Evolutionary conservation across 2,797 vertebrate species (phyloP).

Genomic region (Thaleichthys pacificus): DNA sequence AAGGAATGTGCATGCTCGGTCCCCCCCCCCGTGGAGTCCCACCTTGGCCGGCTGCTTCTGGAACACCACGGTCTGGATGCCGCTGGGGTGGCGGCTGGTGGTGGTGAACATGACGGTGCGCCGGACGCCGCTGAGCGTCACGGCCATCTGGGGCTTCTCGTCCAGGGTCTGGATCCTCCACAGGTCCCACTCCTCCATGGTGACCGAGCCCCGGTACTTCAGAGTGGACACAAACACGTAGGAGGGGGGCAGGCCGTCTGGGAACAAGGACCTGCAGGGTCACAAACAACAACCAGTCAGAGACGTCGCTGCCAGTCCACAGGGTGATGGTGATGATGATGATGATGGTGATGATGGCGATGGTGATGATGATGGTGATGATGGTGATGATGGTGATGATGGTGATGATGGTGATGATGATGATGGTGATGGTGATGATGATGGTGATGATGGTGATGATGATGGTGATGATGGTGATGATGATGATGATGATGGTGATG

Average conservation of each 20-base stretch:
- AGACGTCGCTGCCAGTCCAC: no score
- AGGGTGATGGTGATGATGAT: no score
- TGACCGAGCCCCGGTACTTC: constrained; percentile 86
- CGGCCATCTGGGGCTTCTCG: constrained; percentile 89
- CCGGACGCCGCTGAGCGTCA: constrained; percentile 86
- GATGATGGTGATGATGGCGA: no score
- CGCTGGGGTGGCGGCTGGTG: constrained; percentile 79
- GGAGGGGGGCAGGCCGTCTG: constrained; percentile 95
- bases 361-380: no score
- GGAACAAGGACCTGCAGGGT: constrained; percentile 84
- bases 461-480: no score
- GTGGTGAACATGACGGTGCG: constrained; percentile 88
- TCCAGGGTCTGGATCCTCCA: constrained; percentile 91
- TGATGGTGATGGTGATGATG: no score
- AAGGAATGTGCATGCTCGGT: no score
- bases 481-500: no score
- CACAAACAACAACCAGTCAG: constrained; percentile 11
- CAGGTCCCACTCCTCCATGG: constrained; percentile 91
- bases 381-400: no score
- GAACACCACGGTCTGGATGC: constrained; percentile 86
- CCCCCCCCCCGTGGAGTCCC: constrained; percentile 21
- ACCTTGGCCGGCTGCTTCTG: constrained; percentile 80
- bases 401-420: no score
- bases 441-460: no score
- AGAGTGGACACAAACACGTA: constrained; percentile 96